Percentiles rank a stretch among this genome's conserved stretches.
Conservation (phyloP, 2,113 vertebrate genomes). For the Tretioscincus oriximinensis region DNA sequence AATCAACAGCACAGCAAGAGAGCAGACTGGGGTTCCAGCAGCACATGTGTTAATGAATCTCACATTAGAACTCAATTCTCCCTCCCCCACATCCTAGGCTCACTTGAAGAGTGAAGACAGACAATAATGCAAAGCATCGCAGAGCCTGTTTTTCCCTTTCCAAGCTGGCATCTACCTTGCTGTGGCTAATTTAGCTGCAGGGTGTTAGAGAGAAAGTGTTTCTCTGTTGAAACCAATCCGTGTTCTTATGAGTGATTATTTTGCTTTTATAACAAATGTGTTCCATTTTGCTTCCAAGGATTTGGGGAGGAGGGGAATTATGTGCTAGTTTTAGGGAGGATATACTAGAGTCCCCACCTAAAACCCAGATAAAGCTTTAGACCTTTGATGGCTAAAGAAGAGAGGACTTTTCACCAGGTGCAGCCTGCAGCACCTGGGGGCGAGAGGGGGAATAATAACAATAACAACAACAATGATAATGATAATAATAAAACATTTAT, state of each 20-base stretch:
- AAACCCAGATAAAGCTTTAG: no score
- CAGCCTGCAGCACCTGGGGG: no score
- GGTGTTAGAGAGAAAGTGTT: background rate
- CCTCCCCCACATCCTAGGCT: background rate
- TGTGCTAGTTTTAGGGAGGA: background rate
- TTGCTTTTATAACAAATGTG: background rate
- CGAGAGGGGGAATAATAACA: no score
- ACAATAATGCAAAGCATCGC: background rate
- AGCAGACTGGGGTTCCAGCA: conserved; percentile 18
- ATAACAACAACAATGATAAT: no score
- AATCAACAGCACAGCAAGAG: conserved; percentile 1
- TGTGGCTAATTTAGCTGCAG: background rate
- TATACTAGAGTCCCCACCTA: no score
- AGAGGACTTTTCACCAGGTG: no score
- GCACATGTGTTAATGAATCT: conserved; percentile 37
- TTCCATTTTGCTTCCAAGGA: background rate
- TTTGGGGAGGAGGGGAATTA: no score
- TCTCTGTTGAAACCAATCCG: background rate
- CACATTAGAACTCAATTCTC: conserved; percentile 26
- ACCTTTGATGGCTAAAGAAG: no score
- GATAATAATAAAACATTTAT: no score
- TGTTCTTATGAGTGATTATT: background rate
- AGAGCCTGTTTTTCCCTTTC: background rate
- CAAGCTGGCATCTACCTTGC: background rate
- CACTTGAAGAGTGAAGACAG: conserved; percentile 6